Base-by-base conservation (phyloP, 2,888 invertebrate species). In the Trichacis sp. region DNA sequence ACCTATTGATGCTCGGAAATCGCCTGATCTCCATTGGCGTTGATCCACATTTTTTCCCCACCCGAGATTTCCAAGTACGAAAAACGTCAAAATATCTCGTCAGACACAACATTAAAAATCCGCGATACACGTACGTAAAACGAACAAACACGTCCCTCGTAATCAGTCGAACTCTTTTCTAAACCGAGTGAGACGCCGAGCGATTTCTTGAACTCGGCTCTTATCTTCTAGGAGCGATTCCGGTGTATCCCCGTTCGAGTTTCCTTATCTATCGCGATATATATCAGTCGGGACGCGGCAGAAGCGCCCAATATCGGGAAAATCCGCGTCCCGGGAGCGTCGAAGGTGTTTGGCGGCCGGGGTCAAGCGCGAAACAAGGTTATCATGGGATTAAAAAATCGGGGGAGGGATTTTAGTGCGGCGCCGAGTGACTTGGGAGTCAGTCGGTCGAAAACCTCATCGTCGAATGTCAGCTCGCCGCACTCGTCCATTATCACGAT, bases 361-460 rank as follows among this genome's bases (percentile, higher is more conserved):
- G 81, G 77, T 81, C 81, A 79, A 74, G 73, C 68, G 56, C 67
- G 69, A 64, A 67, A 64, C 64, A 74, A 75, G 82, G 82, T 82
- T 82, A 82, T 82, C 82, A 36, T 56, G 55, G 67, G 64, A 68
- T 69, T 62, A 60, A 67, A 64, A 67, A 67, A 52, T 12, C 56
- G 64, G 64, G n/a, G 66, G 54, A 43, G 55, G 71, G 77, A 77
- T 77, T 81, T 81, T 81, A 75, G 76, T 78, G 51, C 64, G 66
- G 57, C 66, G 70, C 56, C 61, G 58, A 65, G 56, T 72, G 68
- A 61, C 71, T 71, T 66, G 68, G 62, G 49, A 72, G 67, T 73
- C 75, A 78, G 78, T 77, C 72, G 66, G 68, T 71, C 74, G 72
- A 72, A 75, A 76, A 73, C 72, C 69, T 71, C 65, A 53, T 59